Evolutionary conservation across 2,888 invertebrate species (phyloP).

Genomic region (Nomada flava): DNA sequence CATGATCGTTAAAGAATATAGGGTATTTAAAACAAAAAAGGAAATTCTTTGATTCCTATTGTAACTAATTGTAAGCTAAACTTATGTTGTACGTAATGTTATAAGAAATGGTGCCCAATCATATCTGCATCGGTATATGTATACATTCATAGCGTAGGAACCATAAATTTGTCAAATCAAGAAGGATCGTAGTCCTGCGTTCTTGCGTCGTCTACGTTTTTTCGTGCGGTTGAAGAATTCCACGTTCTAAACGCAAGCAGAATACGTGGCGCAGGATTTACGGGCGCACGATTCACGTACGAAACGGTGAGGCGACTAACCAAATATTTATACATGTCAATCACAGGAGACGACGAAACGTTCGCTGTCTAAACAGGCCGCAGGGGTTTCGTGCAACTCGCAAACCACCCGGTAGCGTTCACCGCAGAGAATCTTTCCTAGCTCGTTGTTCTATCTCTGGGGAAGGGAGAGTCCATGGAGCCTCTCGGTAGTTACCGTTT

Average conservation of each 20-base stretch:
- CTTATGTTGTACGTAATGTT: not conserved
- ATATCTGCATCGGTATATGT: slow-evolving; percentile 16
- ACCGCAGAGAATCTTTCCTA: slow-evolving; percentile 69
- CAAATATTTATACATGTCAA: slow-evolving; percentile 79
- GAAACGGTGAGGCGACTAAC: slow-evolving; percentile 75
- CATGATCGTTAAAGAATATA: too few relatives aligned
- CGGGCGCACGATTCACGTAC: slow-evolving; percentile 50
- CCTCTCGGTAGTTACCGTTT: slow-evolving; percentile 69
- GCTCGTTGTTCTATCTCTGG: slow-evolving; percentile 60
- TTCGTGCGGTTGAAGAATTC: not conserved
- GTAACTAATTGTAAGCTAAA: too few relatives aligned
- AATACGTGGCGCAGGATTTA: slow-evolving; percentile 46
- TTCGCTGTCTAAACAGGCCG: slow-evolving; percentile 77
- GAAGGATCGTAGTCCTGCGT: slow-evolving; percentile 40
- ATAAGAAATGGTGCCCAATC: slow-evolving; percentile 13
- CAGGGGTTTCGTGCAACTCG: slow-evolving; percentile 50
- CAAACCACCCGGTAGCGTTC: slow-evolving; percentile 67
- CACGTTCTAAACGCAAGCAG: slow-evolving; percentile 29
- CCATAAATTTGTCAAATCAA: slow-evolving; percentile 57
- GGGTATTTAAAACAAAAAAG: too few relatives aligned
- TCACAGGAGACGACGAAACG: slow-evolving; percentile 73
- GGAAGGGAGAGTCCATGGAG: slow-evolving; percentile 30
- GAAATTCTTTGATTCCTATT: too few relatives aligned
- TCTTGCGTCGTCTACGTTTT: slow-evolving; percentile 32
- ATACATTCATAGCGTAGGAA: slow-evolving; percentile 42